Base-by-base conservation (phyloP, 1,140 invertebrate species). In the Lordiphosa collinella region DNA sequence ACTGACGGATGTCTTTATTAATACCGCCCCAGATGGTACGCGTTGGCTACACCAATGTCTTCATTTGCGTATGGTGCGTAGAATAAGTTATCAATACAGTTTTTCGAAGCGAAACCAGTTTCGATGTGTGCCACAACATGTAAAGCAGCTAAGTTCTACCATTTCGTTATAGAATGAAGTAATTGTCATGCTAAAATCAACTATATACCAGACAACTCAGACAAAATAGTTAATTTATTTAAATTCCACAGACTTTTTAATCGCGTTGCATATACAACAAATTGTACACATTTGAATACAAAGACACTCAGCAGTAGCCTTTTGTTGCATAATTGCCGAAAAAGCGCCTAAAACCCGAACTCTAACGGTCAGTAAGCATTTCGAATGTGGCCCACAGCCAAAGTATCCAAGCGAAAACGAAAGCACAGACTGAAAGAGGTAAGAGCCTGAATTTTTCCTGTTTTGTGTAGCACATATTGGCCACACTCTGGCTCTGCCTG, bases 381-480 rank as follows among this genome's bases (percentile, higher is more conserved):
- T 58, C 11, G 53, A 67, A 58, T 66, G 63, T 58, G 63, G 63
- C 46, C 46, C 53, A 46, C 32, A 63, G 44, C 22, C 31, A 67
- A 67, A 66, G 63, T 46, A 66, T 36, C 10, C 43, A 18, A 38
- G 22, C 32, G 11, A 37, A 60, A 22, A 44, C 18, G 16, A 49
- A 11, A 22, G 34, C n/a, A 31, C n/a, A 43, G 12, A 34, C 14
- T 50, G 34, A 25, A 60, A 10, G 16, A 16, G 47, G 34, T 22
- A n/a, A 64, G 53, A 50, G 40, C 53, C 46, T 51, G 53, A 46
- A 67, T 67, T 66, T 51, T 67, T 67, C 62, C 62, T 58, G 63
- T 58, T 58, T 67, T 67, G 62, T 58, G 34, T 56, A 7, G 29
- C 64, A 64, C 64, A 66, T 29, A 58, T 32, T 38, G 38, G 43